Conservation (phyloP, 2,797 vertebrate genomes). For the Lutjanus campechanus region DNA sequence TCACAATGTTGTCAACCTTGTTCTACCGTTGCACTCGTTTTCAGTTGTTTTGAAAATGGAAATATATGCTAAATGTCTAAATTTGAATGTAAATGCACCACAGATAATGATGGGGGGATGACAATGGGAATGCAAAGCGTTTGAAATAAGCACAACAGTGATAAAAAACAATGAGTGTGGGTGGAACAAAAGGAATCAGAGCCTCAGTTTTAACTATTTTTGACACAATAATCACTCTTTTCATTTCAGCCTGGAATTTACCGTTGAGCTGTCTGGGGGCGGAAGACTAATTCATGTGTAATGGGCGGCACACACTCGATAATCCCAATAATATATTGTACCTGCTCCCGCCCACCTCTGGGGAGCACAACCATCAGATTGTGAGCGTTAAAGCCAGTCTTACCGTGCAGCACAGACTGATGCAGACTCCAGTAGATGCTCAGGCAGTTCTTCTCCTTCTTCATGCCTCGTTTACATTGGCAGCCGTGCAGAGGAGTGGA, state of each 20-base stretch:
- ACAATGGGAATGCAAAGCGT: not conserved
- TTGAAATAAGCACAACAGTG: conserved; percentile 32
- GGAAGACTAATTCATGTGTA: conserved; percentile 42
- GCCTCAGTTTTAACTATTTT: conserved; percentile 41
- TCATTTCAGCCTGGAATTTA: conserved; percentile 31
- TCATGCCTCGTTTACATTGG: conserved; percentile 95
- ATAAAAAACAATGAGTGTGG: conserved; percentile 40
- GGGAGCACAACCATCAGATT: not conserved
- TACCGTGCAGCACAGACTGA: conserved; percentile 91
- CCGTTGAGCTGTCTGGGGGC: conserved; percentile 47
- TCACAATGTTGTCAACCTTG: not conserved
- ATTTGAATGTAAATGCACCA: conserved; percentile 5
- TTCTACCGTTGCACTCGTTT: not conserved
- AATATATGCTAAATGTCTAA: not conserved
- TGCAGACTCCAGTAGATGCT: conserved; percentile 97
- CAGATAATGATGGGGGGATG: conserved; percentile 11
- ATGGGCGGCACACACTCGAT: conserved; percentile 29
- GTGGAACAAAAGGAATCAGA: conserved; percentile 40
- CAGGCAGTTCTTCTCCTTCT: conserved; percentile 94
- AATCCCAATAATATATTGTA: conserved; percentile 29
- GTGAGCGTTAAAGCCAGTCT: conserved; percentile 19
- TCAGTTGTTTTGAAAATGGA: conserved; percentile 16
- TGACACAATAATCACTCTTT: conserved; percentile 59
- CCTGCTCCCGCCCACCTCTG: conserved; percentile 17
- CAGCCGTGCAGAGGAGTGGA: conserved; percentile 93